These are phyloP conservation scores for Colletes latitarsis DNA, from an alignment of 1,140 invertebrate genomes.

Conservation along the genomic window DNA sequence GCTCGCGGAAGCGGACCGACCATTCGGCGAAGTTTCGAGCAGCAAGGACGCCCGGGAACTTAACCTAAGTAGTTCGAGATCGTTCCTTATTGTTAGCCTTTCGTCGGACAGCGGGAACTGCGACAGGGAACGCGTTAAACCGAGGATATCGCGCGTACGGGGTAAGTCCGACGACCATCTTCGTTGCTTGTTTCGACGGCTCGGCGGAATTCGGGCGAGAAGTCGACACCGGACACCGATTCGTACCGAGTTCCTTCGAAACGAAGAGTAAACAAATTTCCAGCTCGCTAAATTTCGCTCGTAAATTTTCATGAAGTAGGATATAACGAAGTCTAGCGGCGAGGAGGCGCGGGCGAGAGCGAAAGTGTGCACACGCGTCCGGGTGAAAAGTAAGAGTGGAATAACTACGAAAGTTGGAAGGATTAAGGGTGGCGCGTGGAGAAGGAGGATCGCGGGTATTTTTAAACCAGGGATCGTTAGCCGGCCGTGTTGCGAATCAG, in stretches of 20 bases:
- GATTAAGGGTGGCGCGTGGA: constrained; percentile 27
- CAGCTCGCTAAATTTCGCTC: constrained; percentile 13
- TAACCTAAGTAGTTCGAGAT: constrained; percentile 73
- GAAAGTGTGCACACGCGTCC: constrained; percentile 21
- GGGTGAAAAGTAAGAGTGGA: constrained; percentile 37
- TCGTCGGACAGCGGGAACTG: constrained; percentile 63
- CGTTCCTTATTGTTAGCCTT: constrained; percentile 73
- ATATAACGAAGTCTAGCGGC: not conserved
- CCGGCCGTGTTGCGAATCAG: constrained; percentile 67
- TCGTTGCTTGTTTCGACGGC: not conserved
- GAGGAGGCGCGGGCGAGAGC: not conserved
- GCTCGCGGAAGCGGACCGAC: constrained; percentile 65
- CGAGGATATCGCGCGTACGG: constrained; percentile 42
- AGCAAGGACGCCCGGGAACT: constrained; percentile 69
- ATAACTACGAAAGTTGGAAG: constrained; percentile 36
- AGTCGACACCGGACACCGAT: not conserved
- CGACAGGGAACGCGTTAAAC: constrained; percentile 61
- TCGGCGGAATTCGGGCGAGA: too few relatives aligned
- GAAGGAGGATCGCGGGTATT: constrained; percentile 50
- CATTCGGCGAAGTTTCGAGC: constrained; percentile 68
- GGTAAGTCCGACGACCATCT: constrained; percentile 11
- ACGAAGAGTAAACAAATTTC: constrained; percentile 26
- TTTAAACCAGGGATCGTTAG: constrained; percentile 69
- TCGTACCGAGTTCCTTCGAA: too few relatives aligned
- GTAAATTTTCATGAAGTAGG: constrained; percentile 27